Base-by-base conservation (phyloP, 1,140 invertebrate genomes). In the Leptonema lineaticorne region DNA sequence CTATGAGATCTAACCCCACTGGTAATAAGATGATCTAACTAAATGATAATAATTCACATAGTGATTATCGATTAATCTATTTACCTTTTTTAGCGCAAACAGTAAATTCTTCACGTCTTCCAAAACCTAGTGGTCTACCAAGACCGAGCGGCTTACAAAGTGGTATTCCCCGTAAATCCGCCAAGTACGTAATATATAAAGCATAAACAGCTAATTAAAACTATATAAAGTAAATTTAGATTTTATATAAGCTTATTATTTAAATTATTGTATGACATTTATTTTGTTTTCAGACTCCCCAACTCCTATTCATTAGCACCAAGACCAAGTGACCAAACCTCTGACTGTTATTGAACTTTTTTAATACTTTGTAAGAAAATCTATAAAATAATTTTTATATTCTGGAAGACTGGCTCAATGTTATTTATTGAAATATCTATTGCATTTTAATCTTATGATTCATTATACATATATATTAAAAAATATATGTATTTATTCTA, bases 281-380 rank as follows among this genome's bases (percentile, higher is more conserved):
- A 41, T 14, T 41, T 14, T 41, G 37, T 53, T 53, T 69, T 58
- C 18, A 73, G 71, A 41, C 71, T 68, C 14, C 71, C 71, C 11
- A 73, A 68, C 33, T 69, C 71, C 14, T 73, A 73, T 46, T 73
- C 71, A 63, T 41, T 73, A 3, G 71, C 71, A 20, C 71, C 71
- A 14, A 59, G 71, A 63, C 65, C 68, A 37, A 64, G 56, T 26
- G 71, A 73, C 29, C 68, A 73, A 65, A 63, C 71, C 1, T 48
- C 50, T 56, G 71, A 73, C 66, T 73, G 68, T 37, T 73, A 73
- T 57, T 73, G 28, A 65, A 14, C 7, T 45, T 24, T 8, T 24
- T 24, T 24, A 26, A 1, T 26, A 62, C 16, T 26, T 26, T 45
- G 22, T 33, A 41, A 28, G 16, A 33, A n/a, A 20, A 24, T 37